A percentile compares a stretch with the other conserved stretches of the same genome.
phyloP scores from a whole-genome alignment of 2,888 invertebrate genomes.

The Philereme vetulata region DNA sequence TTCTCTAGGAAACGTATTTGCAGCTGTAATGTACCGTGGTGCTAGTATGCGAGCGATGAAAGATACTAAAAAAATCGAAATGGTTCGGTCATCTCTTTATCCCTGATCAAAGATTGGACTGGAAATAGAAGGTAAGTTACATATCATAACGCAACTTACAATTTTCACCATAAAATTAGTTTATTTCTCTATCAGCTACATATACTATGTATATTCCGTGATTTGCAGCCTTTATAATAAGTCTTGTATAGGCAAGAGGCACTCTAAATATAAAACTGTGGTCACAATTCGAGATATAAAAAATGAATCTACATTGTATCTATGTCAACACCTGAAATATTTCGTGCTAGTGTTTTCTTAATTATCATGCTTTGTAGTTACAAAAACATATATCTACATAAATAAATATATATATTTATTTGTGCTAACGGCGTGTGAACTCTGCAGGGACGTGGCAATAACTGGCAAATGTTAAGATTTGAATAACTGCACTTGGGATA shows the following conservation, averaged over 20 bases:
- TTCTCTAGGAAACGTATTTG: not conserved
- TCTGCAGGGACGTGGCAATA: conserved; percentile 74
- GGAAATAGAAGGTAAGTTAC: conserved; percentile 58
- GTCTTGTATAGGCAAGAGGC: conserved; percentile 86
- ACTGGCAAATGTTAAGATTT: conserved; percentile 81
- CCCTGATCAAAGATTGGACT: conserved; percentile 30
- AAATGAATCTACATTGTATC: conserved; percentile 76
- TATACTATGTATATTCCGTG: conserved; percentile 82
- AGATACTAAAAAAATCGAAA: not conserved
- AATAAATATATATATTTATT: conserved; percentile 59
- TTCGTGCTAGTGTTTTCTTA: conserved; percentile 76
- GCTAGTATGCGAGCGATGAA: not conserved
- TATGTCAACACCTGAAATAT: conserved; percentile 73
- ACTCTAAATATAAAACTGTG: conserved; percentile 86
- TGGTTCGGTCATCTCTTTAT: conserved; percentile 15
- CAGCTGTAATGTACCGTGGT: not conserved
- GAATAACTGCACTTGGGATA: conserved; percentile 83
- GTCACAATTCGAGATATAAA: conserved; percentile 81
- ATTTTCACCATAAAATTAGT: conserved; percentile 83
- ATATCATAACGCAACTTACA: conserved; percentile 85
- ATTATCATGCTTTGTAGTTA: conserved; percentile 69
- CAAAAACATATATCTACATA: conserved; percentile 58
- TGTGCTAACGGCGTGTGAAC: conserved; percentile 79
- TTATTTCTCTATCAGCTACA: conserved; percentile 77
- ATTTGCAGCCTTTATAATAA: conserved; percentile 84